Evolutionary conservation across 2,888 invertebrate species (phyloP), one percentile per base, ranked within the genome.

Genomic region (Diarsia mendica): DNA sequence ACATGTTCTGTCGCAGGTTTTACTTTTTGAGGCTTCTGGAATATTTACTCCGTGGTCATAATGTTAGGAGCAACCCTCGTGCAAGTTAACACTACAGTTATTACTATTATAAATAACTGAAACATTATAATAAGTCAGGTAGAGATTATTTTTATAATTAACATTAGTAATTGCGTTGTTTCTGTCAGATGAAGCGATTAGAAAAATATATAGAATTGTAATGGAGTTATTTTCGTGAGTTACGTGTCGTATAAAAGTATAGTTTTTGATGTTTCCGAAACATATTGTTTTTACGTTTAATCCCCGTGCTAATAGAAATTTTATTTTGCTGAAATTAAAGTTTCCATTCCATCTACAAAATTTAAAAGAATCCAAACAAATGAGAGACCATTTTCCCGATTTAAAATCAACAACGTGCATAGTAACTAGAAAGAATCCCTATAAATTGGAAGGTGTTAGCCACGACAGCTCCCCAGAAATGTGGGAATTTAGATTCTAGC

Each of bases 51-150:
- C 48, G 20, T 69, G 78, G 23, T 48, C 23, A 5, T 18, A 3
- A 63, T 58, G n/a, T 44, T 51, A 61, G 46, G 13, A 46, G 66
- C 8, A 69, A 20, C 58, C 1, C 79, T 79, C 60, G 28, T 70
- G 51, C 84, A 75, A 75, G 79, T 72, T 79, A 77, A 71, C 75
- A 78, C 64, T 65, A 76, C 73, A 78, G 85, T 78, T 83, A 83
- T 80, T 75, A 67, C 74, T 75, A 69, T 75, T 72, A 86, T 86
- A 83, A 80, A 80, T 84, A 83, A 77, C 67, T 66, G 15, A 33
- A 70, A 70, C 72, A 67, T 82, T 77, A 82, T 77, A 73, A 67
- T 79, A 69, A 68, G 74, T 81, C 85, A 72, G 75, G 72, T 83
- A 63, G 23, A 67, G 77, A 75, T 86, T 85, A 83, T 72, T 76